Conservation (phyloP, 2,888 invertebrate species). For the Strigamia crassipes region DNA sequence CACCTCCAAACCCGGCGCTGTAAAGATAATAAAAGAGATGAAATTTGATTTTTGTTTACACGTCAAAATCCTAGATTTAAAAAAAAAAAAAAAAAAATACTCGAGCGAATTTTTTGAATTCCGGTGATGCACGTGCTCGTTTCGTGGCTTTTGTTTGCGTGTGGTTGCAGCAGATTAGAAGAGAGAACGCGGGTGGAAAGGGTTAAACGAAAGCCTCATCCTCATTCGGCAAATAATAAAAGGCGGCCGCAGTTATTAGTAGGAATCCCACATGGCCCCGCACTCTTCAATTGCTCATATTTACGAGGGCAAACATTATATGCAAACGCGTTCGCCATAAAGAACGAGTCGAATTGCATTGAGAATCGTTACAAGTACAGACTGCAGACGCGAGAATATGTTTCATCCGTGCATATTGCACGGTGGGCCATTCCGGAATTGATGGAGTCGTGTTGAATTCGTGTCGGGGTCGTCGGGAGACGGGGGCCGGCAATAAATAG, state of each 20-base stretch:
- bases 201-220: constrained; percentile 17
- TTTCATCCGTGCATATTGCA: neutral
- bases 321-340: constrained; percentile 18
- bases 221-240: constrained; percentile 19
- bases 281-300: neutral
- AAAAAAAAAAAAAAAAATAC: neutral
- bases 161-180: neutral
- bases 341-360: neutral
- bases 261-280: constrained; percentile 5
- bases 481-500: neutral
- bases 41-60: neutral
- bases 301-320: constrained; percentile 24
- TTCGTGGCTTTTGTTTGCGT: neutral
- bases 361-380: neutral
- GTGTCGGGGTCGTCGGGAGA: neutral
- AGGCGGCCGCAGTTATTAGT: neutral
- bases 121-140: neutral
- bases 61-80: neutral
- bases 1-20: neutral
- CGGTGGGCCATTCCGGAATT: neutral
- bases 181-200: neutral
- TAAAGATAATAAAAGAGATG: neutral
- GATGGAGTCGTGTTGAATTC: neutral
- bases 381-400: neutral
- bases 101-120: neutral